Base-by-base conservation (phyloP, 2,113 vertebrate genomes). In the Gadus macrocephalus region DNA sequence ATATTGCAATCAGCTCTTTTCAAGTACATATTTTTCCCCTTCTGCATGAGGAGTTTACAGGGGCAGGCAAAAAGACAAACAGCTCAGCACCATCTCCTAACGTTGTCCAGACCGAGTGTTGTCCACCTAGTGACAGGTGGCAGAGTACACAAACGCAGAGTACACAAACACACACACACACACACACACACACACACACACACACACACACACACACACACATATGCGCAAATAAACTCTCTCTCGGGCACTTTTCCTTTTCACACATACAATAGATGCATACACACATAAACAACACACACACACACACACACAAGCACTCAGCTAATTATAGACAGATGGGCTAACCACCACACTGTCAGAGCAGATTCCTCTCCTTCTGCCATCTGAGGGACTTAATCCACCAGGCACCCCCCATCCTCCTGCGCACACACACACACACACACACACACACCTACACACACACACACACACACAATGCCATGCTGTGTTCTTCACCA, bases 311-410 rank as follows among this genome's bases (percentile, higher is more conserved):
- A 71, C 75, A 77, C 74, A 70, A 66, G 60, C n/a, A 70, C 68
- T 71, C 75, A 77, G 72, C 85, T 87, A 90, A 92, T 91, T 90
- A 90, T 81, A 83, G 83, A 86, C 91, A 92, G 92, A 92, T 92
- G 91, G 90, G 82, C 84, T 79, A 86, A 88, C 83, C 85, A 90
- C 83, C 87, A 87, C 88, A 85, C 83, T 83, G 83, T 83, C 82
- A 88, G 83, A 85, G 85, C 68, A 84, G 80, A 89, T 87, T 81
- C 77, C 81, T 78, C 79, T 84, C 89, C 88, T 86, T 88, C 89
- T 91, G 91, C 77, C 82, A 87, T 73, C 58, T 62, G 73, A 84
- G 78, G 79, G 65, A 78, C 64, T 78, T 86, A 82, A 84, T 85
- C 83, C 76, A 81, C 76, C 64, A 69, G 67, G 82, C 78, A 76